Evolutionary conservation across 2,797 vertebrate species (phyloP).

Genomic region (Sciurus carolinensis): DNA sequence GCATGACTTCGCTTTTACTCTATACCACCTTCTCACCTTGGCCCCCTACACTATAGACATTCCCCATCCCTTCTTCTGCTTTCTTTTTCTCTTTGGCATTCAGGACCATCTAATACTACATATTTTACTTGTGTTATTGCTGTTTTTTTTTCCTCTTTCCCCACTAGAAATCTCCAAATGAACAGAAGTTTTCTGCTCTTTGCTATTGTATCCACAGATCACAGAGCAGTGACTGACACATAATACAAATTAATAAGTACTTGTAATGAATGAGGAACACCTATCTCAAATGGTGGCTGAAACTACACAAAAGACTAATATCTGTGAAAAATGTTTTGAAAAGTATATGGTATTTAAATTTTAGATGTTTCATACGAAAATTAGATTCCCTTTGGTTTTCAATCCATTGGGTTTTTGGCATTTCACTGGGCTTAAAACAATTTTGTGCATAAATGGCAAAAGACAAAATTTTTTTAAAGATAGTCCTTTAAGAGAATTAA

Average conservation of each 20-base stretch:
- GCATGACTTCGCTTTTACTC: not conserved
- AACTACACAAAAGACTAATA: not conserved
- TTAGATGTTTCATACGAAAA: not conserved
- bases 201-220: not conserved
- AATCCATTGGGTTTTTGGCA: not conserved
- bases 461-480: not conserved
- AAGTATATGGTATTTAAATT: not conserved
- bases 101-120: not conserved
- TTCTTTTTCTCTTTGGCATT: not conserved
- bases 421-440: not conserved
- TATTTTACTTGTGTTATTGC: not conserved
- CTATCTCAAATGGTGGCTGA: not conserved
- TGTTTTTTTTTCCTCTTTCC: not conserved
- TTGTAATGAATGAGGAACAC: too few species aligned
- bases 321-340: not conserved
- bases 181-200: not conserved
- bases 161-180: not conserved
- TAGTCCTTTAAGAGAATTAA: not conserved
- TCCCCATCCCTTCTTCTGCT: not conserved
- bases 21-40: not conserved
- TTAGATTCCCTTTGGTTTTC: not conserved
- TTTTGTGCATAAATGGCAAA: not conserved
- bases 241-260: not conserved
- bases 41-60: too few species aligned
- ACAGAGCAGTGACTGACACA: not conserved